A percentile compares a stretch with the other conserved stretches of the same genome.
Evolutionary conservation across 1,140 invertebrate genomes (phyloP).

Genomic region (Zaprionus vittiger): DNA sequence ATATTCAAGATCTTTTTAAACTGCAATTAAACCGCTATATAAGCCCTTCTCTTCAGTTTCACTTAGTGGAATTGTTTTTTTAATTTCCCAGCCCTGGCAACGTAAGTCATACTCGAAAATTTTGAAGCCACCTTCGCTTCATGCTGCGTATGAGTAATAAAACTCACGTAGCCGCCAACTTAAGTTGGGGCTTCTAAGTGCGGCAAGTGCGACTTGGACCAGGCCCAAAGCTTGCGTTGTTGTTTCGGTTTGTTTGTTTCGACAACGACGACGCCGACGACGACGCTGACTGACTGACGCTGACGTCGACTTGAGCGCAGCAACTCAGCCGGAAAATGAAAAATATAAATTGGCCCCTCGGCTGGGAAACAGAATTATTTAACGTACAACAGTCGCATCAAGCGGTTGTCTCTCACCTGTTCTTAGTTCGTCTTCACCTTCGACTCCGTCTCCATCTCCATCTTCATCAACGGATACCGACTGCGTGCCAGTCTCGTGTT

Average conservation of each 20-base stretch:
- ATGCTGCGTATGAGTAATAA: conserved; percentile 80
- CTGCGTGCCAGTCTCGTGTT: conserved; percentile 1
- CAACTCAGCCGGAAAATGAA: conserved; percentile 84
- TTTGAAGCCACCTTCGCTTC: conserved; percentile 15
- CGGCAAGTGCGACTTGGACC: conserved; percentile 68
- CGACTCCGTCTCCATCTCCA: conserved; percentile 5
- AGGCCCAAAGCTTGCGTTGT: conserved; percentile 47
- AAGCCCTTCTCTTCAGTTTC: not conserved
- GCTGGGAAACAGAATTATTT: conserved; percentile 83
- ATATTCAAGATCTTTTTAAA: not conserved
- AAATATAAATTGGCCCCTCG: conserved; percentile 82
- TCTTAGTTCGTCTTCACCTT: not conserved
- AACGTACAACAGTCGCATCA: conserved; percentile 65
- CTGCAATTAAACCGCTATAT: not conserved
- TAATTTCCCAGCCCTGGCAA: conserved; percentile 34
- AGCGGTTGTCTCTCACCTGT: conserved; percentile 59
- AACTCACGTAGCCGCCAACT: conserved; percentile 38
- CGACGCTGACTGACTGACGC: conserved; percentile 29
- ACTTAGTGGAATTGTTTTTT: not conserved
- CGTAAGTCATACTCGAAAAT: conserved; percentile 15
- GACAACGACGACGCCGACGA: conserved; percentile 14
- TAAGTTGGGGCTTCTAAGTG: conserved; percentile 59
- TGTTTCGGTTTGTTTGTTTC: conserved; percentile 72
- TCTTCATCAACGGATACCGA: not conserved
- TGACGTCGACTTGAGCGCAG: conserved; percentile 59